phyloP scores from a whole-genome alignment of 1,140 invertebrate species.

The Leucophenga varia region DNA sequence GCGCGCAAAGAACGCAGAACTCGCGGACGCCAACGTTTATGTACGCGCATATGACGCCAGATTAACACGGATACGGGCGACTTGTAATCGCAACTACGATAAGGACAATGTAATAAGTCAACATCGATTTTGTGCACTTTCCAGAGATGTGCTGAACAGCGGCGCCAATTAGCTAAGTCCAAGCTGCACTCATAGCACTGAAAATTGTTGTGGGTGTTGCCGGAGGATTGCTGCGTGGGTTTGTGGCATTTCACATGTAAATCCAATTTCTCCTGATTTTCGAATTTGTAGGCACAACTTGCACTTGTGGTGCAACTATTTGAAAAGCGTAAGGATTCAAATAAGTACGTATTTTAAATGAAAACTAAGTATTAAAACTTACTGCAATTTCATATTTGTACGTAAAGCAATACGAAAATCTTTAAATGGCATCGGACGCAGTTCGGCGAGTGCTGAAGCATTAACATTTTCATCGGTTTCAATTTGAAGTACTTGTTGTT shows the following conservation, averaged over 20 bases:
- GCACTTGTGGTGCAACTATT: slow-evolving; percentile 59
- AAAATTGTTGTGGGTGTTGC: no score
- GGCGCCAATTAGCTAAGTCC: slow-evolving; percentile 63
- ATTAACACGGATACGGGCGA: slow-evolving; percentile 56
- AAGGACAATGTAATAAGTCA: slow-evolving; percentile 66
- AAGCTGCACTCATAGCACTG: slow-evolving; percentile 60
- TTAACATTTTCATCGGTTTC: no score
- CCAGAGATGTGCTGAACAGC: slow-evolving; percentile 69
- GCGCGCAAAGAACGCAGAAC: slow-evolving; percentile 34
- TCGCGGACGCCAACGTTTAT: slow-evolving; percentile 38
- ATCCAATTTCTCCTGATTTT: slow-evolving; percentile 55
- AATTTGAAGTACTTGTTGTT: background rate
- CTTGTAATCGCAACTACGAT: slow-evolving; percentile 65
- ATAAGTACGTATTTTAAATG: background rate
- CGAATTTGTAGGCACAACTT: slow-evolving; percentile 60
- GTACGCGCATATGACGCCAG: slow-evolving; percentile 50
- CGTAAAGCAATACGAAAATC: slow-evolving; percentile 41
- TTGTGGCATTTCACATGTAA: slow-evolving; percentile 60
- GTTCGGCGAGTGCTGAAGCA: slow-evolving; percentile 6
- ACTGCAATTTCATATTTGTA: slow-evolving; percentile 28
- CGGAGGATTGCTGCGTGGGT: slow-evolving; percentile 32
- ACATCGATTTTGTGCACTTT: slow-evolving; percentile 67
- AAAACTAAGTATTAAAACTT: slow-evolving; percentile 4
- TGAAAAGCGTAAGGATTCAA: background rate
- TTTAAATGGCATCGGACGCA: slow-evolving; percentile 43